Conservation (phyloP, 2,113 vertebrate species). For the Brachypteracias leptosomus region DNA sequence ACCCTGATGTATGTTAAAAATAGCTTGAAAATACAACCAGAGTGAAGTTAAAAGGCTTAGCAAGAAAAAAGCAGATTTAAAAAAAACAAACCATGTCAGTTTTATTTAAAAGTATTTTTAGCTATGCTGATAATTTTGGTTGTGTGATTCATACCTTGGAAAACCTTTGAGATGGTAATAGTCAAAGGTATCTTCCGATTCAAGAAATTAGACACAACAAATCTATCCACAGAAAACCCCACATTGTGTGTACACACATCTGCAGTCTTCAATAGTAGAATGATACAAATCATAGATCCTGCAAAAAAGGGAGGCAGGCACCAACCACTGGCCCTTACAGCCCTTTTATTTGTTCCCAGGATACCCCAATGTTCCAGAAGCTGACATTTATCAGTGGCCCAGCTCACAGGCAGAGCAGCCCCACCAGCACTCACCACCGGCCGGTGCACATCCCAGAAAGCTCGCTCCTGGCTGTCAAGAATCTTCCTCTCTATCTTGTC, state of each 20-base stretch:
- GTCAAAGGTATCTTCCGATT: not conserved
- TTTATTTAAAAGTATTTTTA: not conserved
- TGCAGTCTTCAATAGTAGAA: not conserved
- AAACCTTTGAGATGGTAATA: not conserved
- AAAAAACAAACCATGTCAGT: not conserved
- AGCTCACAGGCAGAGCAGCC: not conserved
- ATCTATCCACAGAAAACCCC: not conserved
- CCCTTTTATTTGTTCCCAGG: not conserved
- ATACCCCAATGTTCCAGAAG: not conserved
- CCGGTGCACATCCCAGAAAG: constrained; percentile 97
- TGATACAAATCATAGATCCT: not conserved
- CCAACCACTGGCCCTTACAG: not conserved
- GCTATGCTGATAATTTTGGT: not conserved
- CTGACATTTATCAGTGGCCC: not conserved
- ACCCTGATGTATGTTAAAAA: not conserved
- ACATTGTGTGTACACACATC: not conserved
- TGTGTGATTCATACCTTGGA: not conserved
- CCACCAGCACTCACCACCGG: constrained; percentile 86
- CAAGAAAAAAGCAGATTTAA: not conserved
- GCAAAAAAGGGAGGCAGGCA: not conserved
- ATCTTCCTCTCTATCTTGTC: constrained; percentile 99
- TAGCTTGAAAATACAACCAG: not conserved
- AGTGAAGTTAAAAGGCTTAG: not conserved
- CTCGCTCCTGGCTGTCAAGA: constrained; percentile 96
- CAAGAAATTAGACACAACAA: not conserved